Base-by-base conservation (phyloP, 2,797 vertebrate genomes). In the Tadarida brasiliensis region DNA sequence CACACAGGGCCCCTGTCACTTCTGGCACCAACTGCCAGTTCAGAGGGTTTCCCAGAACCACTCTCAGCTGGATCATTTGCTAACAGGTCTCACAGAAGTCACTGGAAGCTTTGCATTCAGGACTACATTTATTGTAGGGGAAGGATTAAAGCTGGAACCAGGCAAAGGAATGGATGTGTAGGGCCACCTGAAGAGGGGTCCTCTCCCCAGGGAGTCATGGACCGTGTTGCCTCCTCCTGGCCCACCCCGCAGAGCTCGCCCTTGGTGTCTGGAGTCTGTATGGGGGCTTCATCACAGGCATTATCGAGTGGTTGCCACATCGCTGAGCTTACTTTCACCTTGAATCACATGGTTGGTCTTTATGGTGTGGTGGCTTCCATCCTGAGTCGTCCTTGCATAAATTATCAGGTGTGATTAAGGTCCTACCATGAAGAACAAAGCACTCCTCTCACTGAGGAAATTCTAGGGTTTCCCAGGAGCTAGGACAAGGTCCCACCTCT, bases 291-390 rank as follows among this genome's bases (percentile, higher is more conserved):
- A 17, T 61, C 17, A 3, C n/a, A 65, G 54, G 4, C n/a, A 44
- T 61, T 16, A 35, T 49, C 61, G n/a, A n/a, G n/a, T n/a, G n/a
- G n/a, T 96, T 98, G 44, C 59, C 63, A 7, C 11, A 2, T 54
- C 15, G 14, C 14, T 61, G 33, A 19, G n/a, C 12, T 71, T 49
- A 81, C 30, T 65, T 17, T 47, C 28, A 39, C 33, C 28, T 28
- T 61, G 28, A 44, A 57, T 47, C 28, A 24, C 17, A 2, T 16
- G 49, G 16, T 63, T 82, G 11, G 68, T 84, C 65, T 68, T 87
- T 90, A 51, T 70, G 11, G 15, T 76, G 2, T 70, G 7, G 9
- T 24, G 9, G 3, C 16, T 59, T 28, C 78, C 49, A 24, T 20
- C 14, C 7, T 39, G 44, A 85, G 73, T 70, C 63, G 65, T 57